Evolutionary conservation across 2,888 invertebrate species (phyloP).

Genomic region (Lamellibrachia columna): DNA sequence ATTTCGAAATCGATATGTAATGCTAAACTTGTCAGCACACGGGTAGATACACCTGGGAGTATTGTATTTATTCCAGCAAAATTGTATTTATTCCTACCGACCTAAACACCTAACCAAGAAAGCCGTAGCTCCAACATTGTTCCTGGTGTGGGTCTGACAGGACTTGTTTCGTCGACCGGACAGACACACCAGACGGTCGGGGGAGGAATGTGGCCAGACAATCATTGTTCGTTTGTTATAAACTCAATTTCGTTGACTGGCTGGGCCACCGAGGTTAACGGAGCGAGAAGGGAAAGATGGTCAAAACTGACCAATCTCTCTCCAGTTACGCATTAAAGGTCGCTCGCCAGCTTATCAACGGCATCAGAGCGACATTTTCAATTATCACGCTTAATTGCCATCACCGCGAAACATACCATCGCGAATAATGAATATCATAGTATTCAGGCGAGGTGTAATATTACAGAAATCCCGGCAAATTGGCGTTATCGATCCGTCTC

Average conservation of each 20-base stretch:
- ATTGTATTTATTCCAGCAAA: too few relatives aligned
- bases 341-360: not conserved
- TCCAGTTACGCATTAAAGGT: not conserved
- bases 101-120: too few relatives aligned
- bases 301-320: not conserved
- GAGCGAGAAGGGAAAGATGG: not conserved
- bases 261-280: not conserved
- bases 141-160: too few relatives aligned
- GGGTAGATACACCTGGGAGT: too few relatives aligned
- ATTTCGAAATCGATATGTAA: too few relatives aligned
- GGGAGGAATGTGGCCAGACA: not conserved
- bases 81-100: too few relatives aligned
- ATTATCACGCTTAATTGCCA: conserved; percentile 8
- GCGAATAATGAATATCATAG: not conserved
- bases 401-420: not conserved
- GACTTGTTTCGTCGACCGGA: not conserved
- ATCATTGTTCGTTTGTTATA: not conserved
- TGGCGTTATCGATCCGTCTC: not conserved
- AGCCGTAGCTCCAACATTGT: too few relatives aligned
- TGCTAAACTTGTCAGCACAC: too few relatives aligned
- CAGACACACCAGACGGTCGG: not conserved
- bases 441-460: not conserved
- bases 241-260: not conserved
- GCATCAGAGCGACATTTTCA: not conserved
- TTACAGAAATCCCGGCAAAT: not conserved